These are phyloP conservation scores for Tangara arthus DNA, from an alignment of 2,797 vertebrate genomes.

Conservation along the genomic window DNA sequence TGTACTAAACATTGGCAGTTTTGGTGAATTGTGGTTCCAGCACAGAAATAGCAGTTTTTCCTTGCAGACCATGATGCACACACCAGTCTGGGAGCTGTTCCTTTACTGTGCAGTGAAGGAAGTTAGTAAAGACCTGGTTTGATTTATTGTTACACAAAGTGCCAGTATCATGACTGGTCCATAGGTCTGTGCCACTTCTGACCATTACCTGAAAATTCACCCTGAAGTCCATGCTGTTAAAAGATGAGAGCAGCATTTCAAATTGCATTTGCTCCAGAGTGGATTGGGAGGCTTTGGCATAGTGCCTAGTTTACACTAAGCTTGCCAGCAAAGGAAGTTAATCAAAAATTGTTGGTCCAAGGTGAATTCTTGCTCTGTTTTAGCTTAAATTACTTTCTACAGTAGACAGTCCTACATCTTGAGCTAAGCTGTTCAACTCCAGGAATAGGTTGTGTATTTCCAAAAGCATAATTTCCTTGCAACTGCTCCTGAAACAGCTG, in stretches of 20 bases:
- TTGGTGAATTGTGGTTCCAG: background rate
- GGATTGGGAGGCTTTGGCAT: background rate
- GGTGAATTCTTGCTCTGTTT: constrained; percentile 40
- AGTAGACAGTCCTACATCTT: background rate
- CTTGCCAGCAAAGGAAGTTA: constrained; percentile 32
- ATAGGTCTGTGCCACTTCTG: background rate
- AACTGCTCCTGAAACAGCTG: background rate
- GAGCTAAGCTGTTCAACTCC: background rate
- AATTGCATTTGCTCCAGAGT: background rate
- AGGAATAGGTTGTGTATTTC: background rate
- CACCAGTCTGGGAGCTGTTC: background rate
- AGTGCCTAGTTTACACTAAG: background rate
- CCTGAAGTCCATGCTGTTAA: background rate
- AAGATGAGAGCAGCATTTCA: background rate
- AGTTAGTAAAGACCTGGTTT: background rate
- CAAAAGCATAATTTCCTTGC: background rate
- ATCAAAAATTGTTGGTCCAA: constrained; percentile 30
- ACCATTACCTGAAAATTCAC: background rate
- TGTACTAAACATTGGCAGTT: background rate
- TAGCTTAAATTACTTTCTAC: background rate
- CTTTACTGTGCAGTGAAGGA: background rate
- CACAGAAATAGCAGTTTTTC: background rate
- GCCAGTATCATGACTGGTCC: background rate
- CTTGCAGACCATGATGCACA: fast-evolving
- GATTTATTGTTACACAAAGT: background rate